These are phyloP conservation scores for Megalonaias nervosa DNA, from an alignment of 1,140 invertebrate genomes.

Conservation along the genomic window DNA sequence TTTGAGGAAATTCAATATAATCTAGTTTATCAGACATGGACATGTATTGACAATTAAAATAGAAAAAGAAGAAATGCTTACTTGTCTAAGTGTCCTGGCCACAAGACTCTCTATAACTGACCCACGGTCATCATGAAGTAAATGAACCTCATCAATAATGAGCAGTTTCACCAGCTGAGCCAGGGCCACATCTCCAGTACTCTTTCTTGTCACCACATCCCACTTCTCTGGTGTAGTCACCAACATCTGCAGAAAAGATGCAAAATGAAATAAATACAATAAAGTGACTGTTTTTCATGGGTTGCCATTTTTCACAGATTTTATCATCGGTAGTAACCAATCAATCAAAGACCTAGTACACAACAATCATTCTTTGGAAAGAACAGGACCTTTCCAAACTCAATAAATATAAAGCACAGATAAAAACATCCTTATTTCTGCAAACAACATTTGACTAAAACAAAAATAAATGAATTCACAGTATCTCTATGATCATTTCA, in stretches of 20 bases:
- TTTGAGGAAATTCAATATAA: neutral
- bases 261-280: no score
- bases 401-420: no score
- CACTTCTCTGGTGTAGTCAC: constrained; percentile 99
- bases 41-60: neutral
- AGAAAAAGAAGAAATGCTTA: constrained; percentile 47
- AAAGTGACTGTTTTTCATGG: no score
- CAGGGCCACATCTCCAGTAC: constrained; percentile 90
- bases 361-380: no score
- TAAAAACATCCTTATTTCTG: no score
- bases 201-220: constrained; percentile 99
- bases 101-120: constrained; percentile 98
- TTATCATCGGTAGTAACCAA: no score
- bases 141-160: constrained; percentile 99
- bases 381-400: no score
- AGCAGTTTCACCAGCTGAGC: constrained; percentile 93
- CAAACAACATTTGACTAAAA: no score
- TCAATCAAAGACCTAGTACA: no score
- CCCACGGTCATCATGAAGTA: constrained; percentile 97
- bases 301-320: no score
- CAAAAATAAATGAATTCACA: no score
- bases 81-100: constrained; percentile 93
- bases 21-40: neutral
- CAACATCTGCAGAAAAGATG: constrained; percentile 79
- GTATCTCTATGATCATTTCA: no score